These are phyloP conservation scores for Apis florea DNA, from an alignment of 1,140 invertebrate genomes.

Conservation along the genomic window DNA sequence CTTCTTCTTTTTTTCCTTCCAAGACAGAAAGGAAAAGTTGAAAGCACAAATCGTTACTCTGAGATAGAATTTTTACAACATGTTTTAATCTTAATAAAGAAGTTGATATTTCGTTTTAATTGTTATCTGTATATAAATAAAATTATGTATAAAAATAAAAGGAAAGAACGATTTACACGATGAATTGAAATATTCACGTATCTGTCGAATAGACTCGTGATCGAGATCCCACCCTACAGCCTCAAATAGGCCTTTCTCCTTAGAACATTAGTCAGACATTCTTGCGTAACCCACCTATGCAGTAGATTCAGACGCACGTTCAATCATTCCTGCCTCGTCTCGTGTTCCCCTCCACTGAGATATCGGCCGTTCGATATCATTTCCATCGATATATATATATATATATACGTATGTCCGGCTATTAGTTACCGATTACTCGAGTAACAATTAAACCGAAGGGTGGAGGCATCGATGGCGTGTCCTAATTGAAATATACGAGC, in stretches of 20 bases:
- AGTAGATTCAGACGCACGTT: not conserved
- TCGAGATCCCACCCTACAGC: too few relatives aligned
- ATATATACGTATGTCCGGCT: not conserved
- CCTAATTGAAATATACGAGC: constrained; percentile 31
- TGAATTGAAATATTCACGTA: too few relatives aligned
- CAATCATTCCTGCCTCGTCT: not conserved
- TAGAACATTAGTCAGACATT: not conserved
- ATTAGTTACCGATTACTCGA: constrained; percentile 29
- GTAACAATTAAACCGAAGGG: constrained; percentile 35
- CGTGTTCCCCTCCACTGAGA: not conserved
- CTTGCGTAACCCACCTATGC: too few relatives aligned
- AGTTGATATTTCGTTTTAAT: too few relatives aligned
- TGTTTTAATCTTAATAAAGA: too few relatives aligned
- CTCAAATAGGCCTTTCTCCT: not conserved
- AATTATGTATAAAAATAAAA: too few relatives aligned
- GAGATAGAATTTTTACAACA: not conserved
- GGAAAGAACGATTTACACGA: too few relatives aligned
- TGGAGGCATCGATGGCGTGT: not conserved
- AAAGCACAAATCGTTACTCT: not conserved
- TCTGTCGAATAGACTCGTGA: too few relatives aligned
- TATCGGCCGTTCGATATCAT: constrained; percentile 13
- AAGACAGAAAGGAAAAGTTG: not conserved
- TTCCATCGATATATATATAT: not conserved
- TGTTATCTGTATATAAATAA: too few relatives aligned
- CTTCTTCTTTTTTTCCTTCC: not conserved